phyloP scores from a whole-genome alignment of 2,888 invertebrate genomes.

The Pseudanteris insignis region DNA sequence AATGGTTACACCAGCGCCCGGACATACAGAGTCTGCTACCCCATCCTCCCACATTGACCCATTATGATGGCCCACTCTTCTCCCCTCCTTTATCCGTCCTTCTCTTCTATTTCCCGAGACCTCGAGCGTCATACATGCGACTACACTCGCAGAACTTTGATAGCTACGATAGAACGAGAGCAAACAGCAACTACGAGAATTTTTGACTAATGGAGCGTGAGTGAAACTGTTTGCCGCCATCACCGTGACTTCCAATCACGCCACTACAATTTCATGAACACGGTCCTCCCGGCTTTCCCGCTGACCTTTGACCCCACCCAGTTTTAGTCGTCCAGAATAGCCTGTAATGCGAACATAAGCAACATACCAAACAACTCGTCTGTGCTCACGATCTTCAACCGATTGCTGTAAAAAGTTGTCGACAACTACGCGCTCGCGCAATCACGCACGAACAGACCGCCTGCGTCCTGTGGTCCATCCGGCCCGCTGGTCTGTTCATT shows the following conservation, averaged over 20 bases:
- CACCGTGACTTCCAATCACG: slow-evolving; percentile 52
- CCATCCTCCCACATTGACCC: slow-evolving; percentile 32
- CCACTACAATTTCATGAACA: slow-evolving; percentile 49
- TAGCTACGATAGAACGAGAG: slow-evolving; percentile 45
- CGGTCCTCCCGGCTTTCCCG: slow-evolving; percentile 28
- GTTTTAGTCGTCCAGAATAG: slow-evolving; percentile 25
- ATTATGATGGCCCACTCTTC: slow-evolving; percentile 30
- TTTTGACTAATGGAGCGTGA: slow-evolving; percentile 61
- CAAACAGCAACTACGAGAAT: slow-evolving; percentile 46
- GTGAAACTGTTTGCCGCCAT: slow-evolving; percentile 57
- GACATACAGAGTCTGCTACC: slow-evolving; percentile 41
- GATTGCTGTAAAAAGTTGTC: slow-evolving; percentile 17
- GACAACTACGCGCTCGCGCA: slow-evolving; percentile 4
- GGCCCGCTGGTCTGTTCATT: not conserved
- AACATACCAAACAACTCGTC: slow-evolving; percentile 24
- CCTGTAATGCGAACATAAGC: slow-evolving; percentile 38
- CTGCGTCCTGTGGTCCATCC: not conserved
- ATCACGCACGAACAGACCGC: slow-evolving; percentile 2
- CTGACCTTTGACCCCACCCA: slow-evolving; percentile 41
- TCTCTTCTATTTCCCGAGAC: slow-evolving; percentile 2
- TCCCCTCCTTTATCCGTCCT: not conserved
- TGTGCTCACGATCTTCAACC: slow-evolving; percentile 20
- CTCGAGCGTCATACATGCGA: slow-evolving; percentile 34
- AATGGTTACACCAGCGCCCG: slow-evolving; percentile 41
- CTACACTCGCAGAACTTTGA: slow-evolving; percentile 37